phyloP scores from a whole-genome alignment of 2,797 vertebrate species.

The Hypotaenidia okinawae region DNA sequence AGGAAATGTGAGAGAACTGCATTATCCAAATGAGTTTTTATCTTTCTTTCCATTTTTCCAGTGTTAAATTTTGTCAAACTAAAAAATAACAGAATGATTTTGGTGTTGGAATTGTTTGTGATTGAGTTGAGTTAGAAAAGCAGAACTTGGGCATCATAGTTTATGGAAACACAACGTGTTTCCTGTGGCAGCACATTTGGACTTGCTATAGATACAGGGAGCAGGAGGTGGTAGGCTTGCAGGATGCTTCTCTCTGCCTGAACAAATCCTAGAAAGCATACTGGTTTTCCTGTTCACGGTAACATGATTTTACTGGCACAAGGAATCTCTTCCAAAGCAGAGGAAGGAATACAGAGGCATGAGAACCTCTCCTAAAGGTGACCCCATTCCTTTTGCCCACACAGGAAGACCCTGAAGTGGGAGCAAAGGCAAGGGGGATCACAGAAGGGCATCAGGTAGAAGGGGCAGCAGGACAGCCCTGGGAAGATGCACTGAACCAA shows the following conservation, averaged over 20 bases:
- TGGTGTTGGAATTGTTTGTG: neutral
- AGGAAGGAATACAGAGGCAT: neutral
- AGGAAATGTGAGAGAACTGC: neutral
- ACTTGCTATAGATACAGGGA: neutral
- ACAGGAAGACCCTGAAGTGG: neutral
- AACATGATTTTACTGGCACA: neutral
- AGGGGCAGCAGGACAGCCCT: neutral
- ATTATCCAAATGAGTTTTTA: neutral
- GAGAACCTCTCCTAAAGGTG: neutral
- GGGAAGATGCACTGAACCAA: conserved; percentile 7
- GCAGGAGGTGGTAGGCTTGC: neutral
- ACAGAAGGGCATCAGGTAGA: neutral
- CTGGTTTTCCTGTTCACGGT: accelerated
- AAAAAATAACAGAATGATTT: neutral
- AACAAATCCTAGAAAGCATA: neutral
- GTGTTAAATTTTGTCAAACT: neutral
- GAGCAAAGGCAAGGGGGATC: neutral
- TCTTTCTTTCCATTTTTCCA: neutral
- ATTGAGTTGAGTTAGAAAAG: neutral
- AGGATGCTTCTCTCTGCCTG: neutral
- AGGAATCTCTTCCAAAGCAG: neutral
- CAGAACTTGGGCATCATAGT: neutral
- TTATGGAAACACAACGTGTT: neutral
- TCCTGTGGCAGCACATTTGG: neutral
- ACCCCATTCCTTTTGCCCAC: neutral